Base-by-base conservation (phyloP, 92 coral and sea anemone species). In the Porites divaricata region DNA sequence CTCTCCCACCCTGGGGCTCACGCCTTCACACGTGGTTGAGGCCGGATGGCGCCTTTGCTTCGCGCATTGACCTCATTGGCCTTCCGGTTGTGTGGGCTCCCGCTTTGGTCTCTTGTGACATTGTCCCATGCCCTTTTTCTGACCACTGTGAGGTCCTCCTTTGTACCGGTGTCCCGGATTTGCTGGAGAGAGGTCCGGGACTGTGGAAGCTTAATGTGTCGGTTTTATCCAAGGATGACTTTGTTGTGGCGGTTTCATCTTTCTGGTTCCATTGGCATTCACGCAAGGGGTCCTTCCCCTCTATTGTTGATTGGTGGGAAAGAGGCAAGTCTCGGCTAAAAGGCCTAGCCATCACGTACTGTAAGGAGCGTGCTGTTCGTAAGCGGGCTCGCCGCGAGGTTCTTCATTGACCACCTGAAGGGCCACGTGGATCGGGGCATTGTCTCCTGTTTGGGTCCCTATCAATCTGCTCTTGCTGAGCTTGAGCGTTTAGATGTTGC, bases 371-470 rank as follows among this genome's bases (percentile, higher is more conserved):
- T 5, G 49, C 2, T 0, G 6, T 1, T 1, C 20, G 4, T 9
- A 53, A 1, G 58, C 0, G 12, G 0, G 72, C 0, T 22, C 41
- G 0, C 1, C 51, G 0, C n/a, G 12, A 4, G 1, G 2, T 0
- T 2, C 1, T 53, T 45, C 48, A 0, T 41, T 61, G 20, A 22
- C 20, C 82, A 78, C 21, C 63, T 78, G 1, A 49, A 63, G 8
- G 10, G 45, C 1, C 26, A 63, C 1, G 8, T 78, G 6, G 64
- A 78, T 4, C 1, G 0, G 1, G 82, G 82, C 0, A 0, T 1
- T 1, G 22, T 13, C 0, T 21, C 61, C 2, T 63, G 67, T 10
- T 8, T 48, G 0, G 63, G 9, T 0, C 21, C 12, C 0, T 78
- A 64, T 20, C 17, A 11, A 0, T 6, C 23, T 1, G 48, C 26